Evolutionary conservation across 1,140 invertebrate species (phyloP), one percentile per base, ranked within the genome.

Genomic region (Tetragnatha versicolor): DNA sequence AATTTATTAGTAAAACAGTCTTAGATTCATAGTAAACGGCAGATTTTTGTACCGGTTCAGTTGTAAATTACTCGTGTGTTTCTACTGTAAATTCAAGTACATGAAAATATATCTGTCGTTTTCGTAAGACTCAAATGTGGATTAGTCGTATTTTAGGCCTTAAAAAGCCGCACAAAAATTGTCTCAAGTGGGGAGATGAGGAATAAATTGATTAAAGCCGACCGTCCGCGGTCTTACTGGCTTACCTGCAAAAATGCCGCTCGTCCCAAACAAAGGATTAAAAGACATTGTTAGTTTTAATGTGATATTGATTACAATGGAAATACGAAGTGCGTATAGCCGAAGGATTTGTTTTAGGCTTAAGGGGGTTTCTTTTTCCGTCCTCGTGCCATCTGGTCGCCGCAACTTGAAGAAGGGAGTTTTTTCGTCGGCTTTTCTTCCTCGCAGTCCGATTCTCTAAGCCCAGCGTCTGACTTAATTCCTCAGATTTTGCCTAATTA

Each of bases 401-500:
- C n/a, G n/a, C n/a, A n/a, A n/a, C n/a, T 77, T 68, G 12, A 25
- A n/a, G 10, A n/a, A n/a, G n/a, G n/a, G n/a, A n/a, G n/a, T n/a
- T n/a, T n/a, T n/a, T n/a, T n/a, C n/a, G n/a, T n/a, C n/a, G n/a
- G n/a, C n/a, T n/a, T n/a, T n/a, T n/a, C n/a, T n/a, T n/a, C n/a
- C n/a, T n/a, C n/a, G n/a, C n/a, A n/a, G 49, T 79, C 76, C 63
- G 76, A 69, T 60, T 69, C 69, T 69, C 63, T 79, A 79, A 79
- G 76, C 76, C 42, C 65, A 58, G 51, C 76, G 76, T 47, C 69
- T 63, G 53, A 39, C 53, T 79, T 77, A 77, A 77, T 65, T 77
- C 75, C 61, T 79, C 76, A 79, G 76, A 79, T 79, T 79, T 79
- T 79, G 76, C 69, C 76, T 79, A 79, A 79, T 79, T 79, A 79